Conservation (phyloP, 2,797 vertebrate species). For the Rhinatrema bivittatum region DNA sequence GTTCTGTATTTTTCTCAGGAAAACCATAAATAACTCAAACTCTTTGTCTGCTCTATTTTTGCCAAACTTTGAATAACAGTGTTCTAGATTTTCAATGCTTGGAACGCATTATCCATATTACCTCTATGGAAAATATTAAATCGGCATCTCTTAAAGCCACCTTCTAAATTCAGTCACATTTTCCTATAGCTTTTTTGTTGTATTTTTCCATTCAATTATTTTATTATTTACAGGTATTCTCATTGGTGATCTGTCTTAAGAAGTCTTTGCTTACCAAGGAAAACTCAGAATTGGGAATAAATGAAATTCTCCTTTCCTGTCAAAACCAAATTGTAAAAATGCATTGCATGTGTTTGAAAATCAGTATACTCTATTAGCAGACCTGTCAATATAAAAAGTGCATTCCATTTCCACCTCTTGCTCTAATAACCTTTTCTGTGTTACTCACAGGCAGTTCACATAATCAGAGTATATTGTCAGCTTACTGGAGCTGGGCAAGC, state of each 20-base stretch:
- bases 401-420: slow-evolving; percentile 73
- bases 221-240: slow-evolving; percentile 23
- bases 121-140: no score
- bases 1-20: no score
- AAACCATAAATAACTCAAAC: no score
- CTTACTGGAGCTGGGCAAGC: slow-evolving; percentile 94
- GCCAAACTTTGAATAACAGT: no score
- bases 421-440: slow-evolving; percentile 81
- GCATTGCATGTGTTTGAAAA: slow-evolving; percentile 55
- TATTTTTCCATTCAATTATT: slow-evolving; percentile 26
- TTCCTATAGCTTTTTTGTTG: slow-evolving; percentile 36
- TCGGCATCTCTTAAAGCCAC: no score
- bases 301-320: slow-evolving; percentile 49
- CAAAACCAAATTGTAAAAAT: slow-evolving; percentile 52
- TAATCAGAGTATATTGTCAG: slow-evolving; percentile 87
- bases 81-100: no score
- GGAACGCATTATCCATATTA: no score
- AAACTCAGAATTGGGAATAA: slow-evolving; percentile 51
- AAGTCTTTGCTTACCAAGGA: slow-evolving; percentile 39
- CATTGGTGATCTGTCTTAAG: slow-evolving; percentile 23
- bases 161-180: slow-evolving; percentile 33
- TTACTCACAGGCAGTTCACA: slow-evolving; percentile 67
- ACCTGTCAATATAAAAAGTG: slow-evolving; percentile 88
- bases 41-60: no score
- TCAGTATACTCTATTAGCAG: slow-evolving; percentile 81